A percentile compares a stretch with the other conserved stretches of the same genome.
Conservation (phyloP, 2,113 vertebrate species). For the Pogona vitticeps region DNA sequence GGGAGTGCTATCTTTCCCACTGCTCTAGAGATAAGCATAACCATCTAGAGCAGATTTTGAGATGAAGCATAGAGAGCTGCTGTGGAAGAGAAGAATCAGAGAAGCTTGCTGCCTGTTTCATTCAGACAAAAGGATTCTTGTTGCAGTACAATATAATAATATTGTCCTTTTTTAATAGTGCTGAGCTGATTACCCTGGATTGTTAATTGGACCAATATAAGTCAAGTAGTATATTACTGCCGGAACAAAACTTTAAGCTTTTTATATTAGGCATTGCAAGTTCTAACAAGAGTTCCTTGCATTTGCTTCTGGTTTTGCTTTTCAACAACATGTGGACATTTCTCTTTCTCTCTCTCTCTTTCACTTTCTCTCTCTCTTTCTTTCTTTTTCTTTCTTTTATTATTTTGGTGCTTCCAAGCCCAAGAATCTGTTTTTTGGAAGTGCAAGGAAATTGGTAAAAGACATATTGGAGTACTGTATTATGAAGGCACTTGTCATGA, state of each 20-base stretch:
- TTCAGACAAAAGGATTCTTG: neutral
- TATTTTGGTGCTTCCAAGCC: neutral
- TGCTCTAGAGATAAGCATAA: too few species aligned
- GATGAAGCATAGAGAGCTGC: neutral
- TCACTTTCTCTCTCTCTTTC: too few species aligned
- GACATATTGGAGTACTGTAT: neutral
- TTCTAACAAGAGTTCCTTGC: slow-evolving; percentile 12
- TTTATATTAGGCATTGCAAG: slow-evolving; percentile 3
- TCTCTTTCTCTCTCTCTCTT: neutral
- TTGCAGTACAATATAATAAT: neutral
- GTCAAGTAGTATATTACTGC: neutral
- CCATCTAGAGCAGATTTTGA: neutral
- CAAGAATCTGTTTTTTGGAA: neutral
- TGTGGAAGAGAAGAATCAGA: neutral
- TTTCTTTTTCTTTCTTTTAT: too few species aligned
- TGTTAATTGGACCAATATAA: neutral
- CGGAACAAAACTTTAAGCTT: too few species aligned
- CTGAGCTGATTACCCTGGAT: accelerated
- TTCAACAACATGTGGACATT: neutral
- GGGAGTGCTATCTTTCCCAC: too few species aligned
- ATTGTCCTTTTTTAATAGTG: neutral
- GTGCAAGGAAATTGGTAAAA: neutral
- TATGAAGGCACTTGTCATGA: neutral
- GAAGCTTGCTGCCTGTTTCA: neutral
- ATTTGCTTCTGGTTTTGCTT: neutral